phyloP scores from a whole-genome alignment of 2,113 vertebrate species.

The Lagopus muta region DNA sequence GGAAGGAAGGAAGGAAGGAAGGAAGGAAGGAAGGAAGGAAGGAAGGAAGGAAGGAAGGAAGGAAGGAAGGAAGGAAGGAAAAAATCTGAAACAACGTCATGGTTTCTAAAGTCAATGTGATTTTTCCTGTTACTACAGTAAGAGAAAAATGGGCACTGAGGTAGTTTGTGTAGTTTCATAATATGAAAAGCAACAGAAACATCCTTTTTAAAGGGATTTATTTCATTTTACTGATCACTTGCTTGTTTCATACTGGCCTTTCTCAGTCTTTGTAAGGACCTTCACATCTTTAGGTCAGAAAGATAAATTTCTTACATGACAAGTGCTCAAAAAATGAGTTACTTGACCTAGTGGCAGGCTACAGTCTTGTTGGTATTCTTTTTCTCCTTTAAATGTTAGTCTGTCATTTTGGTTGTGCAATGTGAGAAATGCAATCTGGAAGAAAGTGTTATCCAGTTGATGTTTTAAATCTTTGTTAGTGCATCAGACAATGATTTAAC shows the following conservation, averaged over 20 bases:
- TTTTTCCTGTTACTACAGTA: not conserved
- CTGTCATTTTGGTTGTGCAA: not conserved
- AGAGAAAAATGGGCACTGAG: not conserved
- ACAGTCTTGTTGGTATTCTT: not conserved
- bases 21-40: too few species aligned
- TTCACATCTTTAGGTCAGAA: not conserved
- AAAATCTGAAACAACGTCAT: not conserved
- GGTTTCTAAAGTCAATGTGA: not conserved
- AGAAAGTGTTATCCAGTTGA: not conserved
- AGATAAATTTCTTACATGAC: not conserved
- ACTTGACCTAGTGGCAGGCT: not conserved
- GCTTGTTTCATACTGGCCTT: not conserved
- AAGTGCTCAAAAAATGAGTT: not conserved
- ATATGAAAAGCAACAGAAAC: not conserved
- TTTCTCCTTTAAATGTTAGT: not conserved
- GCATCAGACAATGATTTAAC: not conserved
- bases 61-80: too few species aligned
- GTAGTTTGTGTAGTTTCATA: not conserved
- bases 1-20: too few species aligned
- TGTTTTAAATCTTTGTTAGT: not conserved
- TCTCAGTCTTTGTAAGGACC: not conserved
- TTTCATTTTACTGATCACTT: not conserved
- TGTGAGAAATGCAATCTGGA: not conserved
- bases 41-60: too few species aligned
- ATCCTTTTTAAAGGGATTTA: fast-evolving